Evolutionary conservation across 2,113 vertebrate species (phyloP).

Genomic region (Caloenas nicobarica): DNA sequence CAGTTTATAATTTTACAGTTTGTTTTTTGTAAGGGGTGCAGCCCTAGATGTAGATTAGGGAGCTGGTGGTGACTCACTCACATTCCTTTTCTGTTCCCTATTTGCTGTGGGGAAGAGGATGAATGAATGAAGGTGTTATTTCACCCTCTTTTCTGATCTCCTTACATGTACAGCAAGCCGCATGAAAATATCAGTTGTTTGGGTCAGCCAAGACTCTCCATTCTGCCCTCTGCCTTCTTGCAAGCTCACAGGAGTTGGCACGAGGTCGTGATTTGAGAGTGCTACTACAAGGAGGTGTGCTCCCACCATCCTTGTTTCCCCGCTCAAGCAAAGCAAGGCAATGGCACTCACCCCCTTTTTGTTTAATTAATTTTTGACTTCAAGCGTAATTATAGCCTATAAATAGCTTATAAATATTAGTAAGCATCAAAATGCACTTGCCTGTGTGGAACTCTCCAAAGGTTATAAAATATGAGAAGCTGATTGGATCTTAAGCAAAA

Average conservation of each 20-base stretch:
- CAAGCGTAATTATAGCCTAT: neutral
- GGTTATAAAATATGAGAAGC: neutral
- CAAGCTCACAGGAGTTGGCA: neutral
- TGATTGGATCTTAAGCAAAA: conserved; percentile 7
- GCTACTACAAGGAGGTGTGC: neutral
- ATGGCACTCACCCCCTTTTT: neutral
- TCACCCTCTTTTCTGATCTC: neutral
- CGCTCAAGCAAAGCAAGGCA: neutral
- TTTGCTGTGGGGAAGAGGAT: neutral
- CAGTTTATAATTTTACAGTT: conserved; percentile 21
- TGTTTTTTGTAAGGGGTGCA: neutral
- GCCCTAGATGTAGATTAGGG: neutral
- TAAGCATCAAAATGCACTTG: neutral
- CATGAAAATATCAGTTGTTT: neutral
- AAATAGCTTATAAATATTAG: conserved; percentile 1
- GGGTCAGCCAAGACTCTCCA: neutral
- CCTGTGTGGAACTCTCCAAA: neutral
- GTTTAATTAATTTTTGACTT: neutral
- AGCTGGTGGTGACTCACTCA: neutral
- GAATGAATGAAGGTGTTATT: neutral
- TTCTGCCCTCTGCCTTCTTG: neutral
- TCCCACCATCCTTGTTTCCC: neutral
- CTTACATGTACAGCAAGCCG: neutral
- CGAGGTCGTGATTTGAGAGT: rapidly evolving
- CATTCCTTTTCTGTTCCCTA: neutral